A percentile compares a stretch with the other conserved stretches of the same genome.
Conservation (phyloP, 2,797 vertebrate species). For the Saxicola maurus region DNA sequence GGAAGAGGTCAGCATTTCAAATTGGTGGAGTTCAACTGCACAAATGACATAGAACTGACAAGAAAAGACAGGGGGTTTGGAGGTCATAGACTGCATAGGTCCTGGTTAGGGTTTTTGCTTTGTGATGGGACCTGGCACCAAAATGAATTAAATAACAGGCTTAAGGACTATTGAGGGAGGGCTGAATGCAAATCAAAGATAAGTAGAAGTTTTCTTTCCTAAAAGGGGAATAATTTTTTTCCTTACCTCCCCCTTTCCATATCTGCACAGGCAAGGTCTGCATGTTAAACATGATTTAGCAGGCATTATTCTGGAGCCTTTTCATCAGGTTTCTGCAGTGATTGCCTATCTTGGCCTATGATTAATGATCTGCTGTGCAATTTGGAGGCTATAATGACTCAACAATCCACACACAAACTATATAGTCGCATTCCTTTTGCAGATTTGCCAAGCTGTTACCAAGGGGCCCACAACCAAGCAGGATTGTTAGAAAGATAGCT, state of each 20-base stretch:
- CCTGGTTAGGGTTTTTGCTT: conserved; percentile 76
- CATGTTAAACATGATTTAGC: conserved; percentile 84
- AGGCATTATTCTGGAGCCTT: conserved; percentile 77
- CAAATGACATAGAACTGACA: conserved; percentile 83
- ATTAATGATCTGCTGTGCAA: conserved; percentile 86
- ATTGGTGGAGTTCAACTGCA: conserved; percentile 83
- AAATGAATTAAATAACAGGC: conserved; percentile 86
- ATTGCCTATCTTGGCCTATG: conserved; percentile 84
- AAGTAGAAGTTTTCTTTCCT: conserved; percentile 86
- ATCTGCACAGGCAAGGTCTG: conserved; percentile 80
- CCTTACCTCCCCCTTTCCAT: conserved; percentile 73
- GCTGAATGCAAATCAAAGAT: conserved; percentile 87
- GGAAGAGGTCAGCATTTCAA: conserved; percentile 84
- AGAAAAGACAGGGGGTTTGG: conserved; percentile 81
- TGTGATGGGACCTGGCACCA: conserved; percentile 81
- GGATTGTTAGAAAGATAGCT: conserved; percentile 80
- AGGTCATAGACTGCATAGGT: conserved; percentile 79
- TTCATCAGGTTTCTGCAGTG: conserved; percentile 73
- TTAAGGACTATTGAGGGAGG: conserved; percentile 82
- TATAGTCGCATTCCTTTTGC: conserved; percentile 83
- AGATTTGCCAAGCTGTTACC: conserved; percentile 84
- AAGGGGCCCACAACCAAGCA: conserved; percentile 73
- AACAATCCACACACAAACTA: conserved; percentile 77
- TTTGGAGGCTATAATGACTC: conserved; percentile 84
- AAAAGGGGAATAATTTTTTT: conserved; percentile 76